Evolutionary conservation across 2,113 vertebrate genomes (phyloP), one percentile per base, ranked within the genome.

Genomic region (Callocephalon fimbriatum): DNA sequence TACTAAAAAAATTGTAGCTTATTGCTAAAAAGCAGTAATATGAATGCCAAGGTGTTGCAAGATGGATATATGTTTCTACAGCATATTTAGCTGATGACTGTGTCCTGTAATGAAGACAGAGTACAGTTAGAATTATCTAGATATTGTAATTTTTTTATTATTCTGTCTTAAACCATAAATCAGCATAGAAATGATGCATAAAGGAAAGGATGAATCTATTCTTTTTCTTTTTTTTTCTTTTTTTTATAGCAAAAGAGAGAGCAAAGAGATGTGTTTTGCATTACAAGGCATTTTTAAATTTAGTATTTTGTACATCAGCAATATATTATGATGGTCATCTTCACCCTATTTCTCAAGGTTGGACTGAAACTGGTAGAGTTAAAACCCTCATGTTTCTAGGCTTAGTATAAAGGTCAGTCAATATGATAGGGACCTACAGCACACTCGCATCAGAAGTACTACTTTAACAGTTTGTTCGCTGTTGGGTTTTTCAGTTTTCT

Each of bases 221-320:
- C 0, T 12, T 67, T 53, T 31, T 14, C 4, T 15, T 4, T 19
- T 15, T 3, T 3, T 10, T 15, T 4, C 4, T 21, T 6, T 2
- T 21, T 25, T n/a, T 5, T 8, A 7, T 40, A 42, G 9, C 9
- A 53, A 74, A 85, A 47, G 10, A 44, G 1, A 10, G 22, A 50
- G 3, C 9, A 81, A 44, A 72, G 4, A 72, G 7, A 26, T 15
- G 2, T 38, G 9, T 66, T 48, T 92, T 35, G 10, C 12, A 31
- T 92, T 35, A 9, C 12, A 31, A 10, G 12, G 59, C 17, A 61
- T 10, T 53, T 87, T 62, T 40, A 51, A 45, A 71, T 61, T 40
- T 66, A 74, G 5, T 25, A n/a, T 38, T 88, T 56, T 65, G 22
- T 38, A 21, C 3, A 8, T 15, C 10, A 40, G 12, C 21, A 65